Base-by-base conservation (phyloP, 2,888 invertebrate species). In the Lasioglossum villosulum region DNA sequence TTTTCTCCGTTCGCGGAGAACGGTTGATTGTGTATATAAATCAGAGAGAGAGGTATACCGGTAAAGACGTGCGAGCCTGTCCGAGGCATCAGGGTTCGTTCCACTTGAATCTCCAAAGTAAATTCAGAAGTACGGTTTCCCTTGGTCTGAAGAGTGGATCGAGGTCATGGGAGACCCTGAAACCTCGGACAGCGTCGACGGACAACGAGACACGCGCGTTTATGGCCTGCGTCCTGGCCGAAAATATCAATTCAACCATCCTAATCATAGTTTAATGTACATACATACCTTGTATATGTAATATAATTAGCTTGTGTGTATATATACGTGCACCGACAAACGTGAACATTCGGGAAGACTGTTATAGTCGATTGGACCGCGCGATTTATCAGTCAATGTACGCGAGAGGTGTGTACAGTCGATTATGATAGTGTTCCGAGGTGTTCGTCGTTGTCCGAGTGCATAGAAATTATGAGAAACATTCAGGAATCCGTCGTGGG, bases 401-500 rank as follows among this genome's bases (percentile, higher is more conserved):
- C 72, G 19, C 8, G 0, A 4, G 34, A 73, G 37, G 39, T 39
- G 1, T 8, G 0, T 27, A 4, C 19, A 34, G 63, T 75, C n/a
- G 63, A 78, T 16, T 42, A 6, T 10, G 37, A n/a, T 45, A 4
- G 14, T 10, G 14, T 59, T 52, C 2, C 8, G 52, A 4, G 66
- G 71, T 78, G 70, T 78, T 70, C 74, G 63, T n/a, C n/a, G 27
- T n/a, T 42, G 52, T 59, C 42, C 16, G 27, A 8, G 19, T n/a
- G 63, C 56, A 74, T 48, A 37, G n/a, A 71, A 74, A 75, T 75
- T 78, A 84, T 74, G 48, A 83, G 80, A 73, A 81, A 79, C 56
- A 39, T 82, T 86, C 59, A 75, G 73, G 39, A 86, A 84, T 88
- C 86, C 82, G 80, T 88, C 82, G 73, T 82, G 78, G 75, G 82